These are phyloP conservation scores for Andricus quercusramuli DNA, from an alignment of 2,888 invertebrate species.

Conservation along the genomic window DNA sequence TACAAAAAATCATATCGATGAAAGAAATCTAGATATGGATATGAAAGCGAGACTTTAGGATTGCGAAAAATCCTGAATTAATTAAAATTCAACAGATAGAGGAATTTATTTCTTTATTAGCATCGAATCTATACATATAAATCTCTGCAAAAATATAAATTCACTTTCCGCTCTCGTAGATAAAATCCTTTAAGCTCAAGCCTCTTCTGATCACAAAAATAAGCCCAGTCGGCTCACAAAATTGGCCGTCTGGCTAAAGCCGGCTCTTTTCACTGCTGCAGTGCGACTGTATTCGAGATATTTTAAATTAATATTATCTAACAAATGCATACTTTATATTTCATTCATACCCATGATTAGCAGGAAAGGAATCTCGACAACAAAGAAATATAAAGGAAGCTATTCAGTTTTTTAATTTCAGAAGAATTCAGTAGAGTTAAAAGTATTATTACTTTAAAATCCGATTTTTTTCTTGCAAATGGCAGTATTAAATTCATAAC, in stretches of 20 bases:
- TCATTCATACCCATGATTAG: too few species aligned
- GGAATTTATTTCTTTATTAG: not conserved
- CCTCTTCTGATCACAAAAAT: not conserved
- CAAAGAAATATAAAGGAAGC: not conserved
- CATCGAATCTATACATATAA: not conserved
- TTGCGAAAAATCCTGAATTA: too few species aligned
- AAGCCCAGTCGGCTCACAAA: not conserved
- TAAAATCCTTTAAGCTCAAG: not conserved
- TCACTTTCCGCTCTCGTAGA: not conserved
- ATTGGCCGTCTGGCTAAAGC: not conserved
- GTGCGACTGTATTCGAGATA: not conserved
- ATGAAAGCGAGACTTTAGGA: too few species aligned
- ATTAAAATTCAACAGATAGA: too few species aligned
- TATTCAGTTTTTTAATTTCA: too few species aligned
- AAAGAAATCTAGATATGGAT: too few species aligned
- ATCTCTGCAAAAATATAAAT: not conserved
- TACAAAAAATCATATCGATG: not conserved
- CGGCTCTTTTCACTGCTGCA: not conserved
- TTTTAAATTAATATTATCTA: not conserved
- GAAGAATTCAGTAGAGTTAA: too few species aligned
- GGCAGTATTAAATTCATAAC: too few species aligned
- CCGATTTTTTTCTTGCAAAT: too few species aligned
- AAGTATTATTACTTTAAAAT: too few species aligned
- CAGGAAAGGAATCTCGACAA: too few species aligned
- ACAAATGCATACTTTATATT: not conserved